Evolutionary conservation across 2,888 invertebrate genomes (phyloP), one percentile per base, ranked within the genome.

Genomic region (Dichetophora obliterata): DNA sequence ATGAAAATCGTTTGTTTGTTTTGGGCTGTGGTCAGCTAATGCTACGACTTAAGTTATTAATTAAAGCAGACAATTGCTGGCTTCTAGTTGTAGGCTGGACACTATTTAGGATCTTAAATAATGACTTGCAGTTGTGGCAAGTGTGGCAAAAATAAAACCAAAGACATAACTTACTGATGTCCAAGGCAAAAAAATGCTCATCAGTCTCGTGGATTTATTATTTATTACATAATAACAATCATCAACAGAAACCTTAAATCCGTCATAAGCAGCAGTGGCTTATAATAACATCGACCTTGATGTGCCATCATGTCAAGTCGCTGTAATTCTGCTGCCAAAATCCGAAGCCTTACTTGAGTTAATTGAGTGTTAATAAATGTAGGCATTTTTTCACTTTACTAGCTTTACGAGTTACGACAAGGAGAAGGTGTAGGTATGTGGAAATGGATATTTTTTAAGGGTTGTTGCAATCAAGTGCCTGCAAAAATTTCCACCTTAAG

Each of bases 1-100:
- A 85, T 86, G 86, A 84, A 87, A 86, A 86, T 82, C 84, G 79
- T 78, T 80, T 65, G 65, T 77, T 79, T 77, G 78, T 71, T 78
- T 81, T 75, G 73, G 71, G 77, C 70, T 76, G 31, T 50, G 65
- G 71, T 43, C 73, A 34, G 73, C 71, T 70, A 54, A 70, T 34
- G 22, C 27, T 50, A 19, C 11, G 54, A 27, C 48, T 63, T 61
- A 73, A 66, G 65, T 14, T 37, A 65, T 74, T 66, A 74, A 74
- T 66, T 66, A 66, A 37, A 24, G 66, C 50, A 19, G 19, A 65
- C 19, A 54, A 31, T 22, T 61, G 59, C 6, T 27, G 8, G 57
- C 54, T n/a, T 11, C 14, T 57, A 37, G 54, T 31, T 31, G 31
- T 24, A 8, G 52, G 72, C 27, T 52, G 52, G 54, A 11, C 65